A percentile compares a stretch with the other conserved stretches of the same genome.
Evolutionary conservation across 2,113 vertebrate species (phyloP).

Genomic region (Eudyptes chrysolophus): DNA sequence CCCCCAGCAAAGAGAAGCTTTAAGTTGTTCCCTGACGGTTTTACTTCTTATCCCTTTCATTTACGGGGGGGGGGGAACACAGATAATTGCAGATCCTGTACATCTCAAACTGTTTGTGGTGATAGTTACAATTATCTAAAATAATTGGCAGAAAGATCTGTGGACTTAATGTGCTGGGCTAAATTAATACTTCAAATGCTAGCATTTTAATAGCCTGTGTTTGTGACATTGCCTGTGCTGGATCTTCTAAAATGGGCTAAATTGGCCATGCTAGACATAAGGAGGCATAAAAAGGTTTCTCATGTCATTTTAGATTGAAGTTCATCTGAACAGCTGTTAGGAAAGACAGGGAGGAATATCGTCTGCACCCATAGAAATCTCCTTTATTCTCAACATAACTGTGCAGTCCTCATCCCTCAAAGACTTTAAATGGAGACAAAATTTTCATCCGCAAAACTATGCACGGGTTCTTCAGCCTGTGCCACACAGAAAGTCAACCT

Average conservation of each 20-base stretch:
- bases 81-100: constrained; percentile 35
- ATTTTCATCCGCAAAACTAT: background rate
- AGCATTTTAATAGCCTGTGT: background rate
- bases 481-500: background rate
- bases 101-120: constrained; percentile 27
- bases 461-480: background rate
- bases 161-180: background rate
- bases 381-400: background rate
- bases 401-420: background rate
- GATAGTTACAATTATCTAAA: constrained; percentile 53
- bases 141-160: constrained; percentile 43
- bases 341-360: background rate
- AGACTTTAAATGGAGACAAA: background rate
- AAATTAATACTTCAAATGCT: constrained; percentile 14
- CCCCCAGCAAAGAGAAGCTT: constrained; percentile 9
- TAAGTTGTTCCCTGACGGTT: background rate
- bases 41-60: constrained; percentile 21
- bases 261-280: background rate
- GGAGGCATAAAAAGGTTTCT: background rate
- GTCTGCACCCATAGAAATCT: background rate
- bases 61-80: background rate
- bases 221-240: background rate
- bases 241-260: constrained; percentile 5
- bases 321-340: background rate
- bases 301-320: background rate